These are phyloP conservation scores for Phlogophora meticulosa DNA, from an alignment of 2,888 invertebrate species.

Conservation along the genomic window DNA sequence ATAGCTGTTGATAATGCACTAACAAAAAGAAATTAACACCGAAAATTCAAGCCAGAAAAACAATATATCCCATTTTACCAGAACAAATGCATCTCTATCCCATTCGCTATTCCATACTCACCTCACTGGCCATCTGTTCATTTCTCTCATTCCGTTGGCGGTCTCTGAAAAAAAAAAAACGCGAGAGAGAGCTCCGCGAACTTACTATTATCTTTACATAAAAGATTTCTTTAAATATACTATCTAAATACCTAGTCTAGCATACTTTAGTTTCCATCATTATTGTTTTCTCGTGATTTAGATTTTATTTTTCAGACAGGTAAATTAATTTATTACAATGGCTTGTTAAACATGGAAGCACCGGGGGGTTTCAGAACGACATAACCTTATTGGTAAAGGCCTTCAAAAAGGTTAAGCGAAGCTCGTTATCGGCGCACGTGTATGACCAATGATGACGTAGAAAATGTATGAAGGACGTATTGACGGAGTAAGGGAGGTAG, in stretches of 20 bases:
- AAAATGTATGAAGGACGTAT: no score
- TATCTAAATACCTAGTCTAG: constrained; percentile 13
- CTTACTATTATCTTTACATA: constrained; percentile 61
- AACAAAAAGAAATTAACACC: no score
- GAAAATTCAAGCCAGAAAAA: neutral
- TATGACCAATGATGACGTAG: constrained; percentile 7
- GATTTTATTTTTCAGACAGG: neutral
- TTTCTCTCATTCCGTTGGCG: constrained; percentile 67
- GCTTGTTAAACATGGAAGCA: constrained; percentile 1
- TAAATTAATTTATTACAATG: neutral
- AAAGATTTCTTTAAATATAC: constrained; percentile 41
- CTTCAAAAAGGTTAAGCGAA: constrained; percentile 5
- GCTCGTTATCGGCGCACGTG: constrained; percentile 18
- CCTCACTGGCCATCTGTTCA: constrained; percentile 70
- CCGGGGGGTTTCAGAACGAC: neutral
- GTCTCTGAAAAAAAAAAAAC: constrained; percentile 62
- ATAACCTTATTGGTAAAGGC: constrained; percentile 9
- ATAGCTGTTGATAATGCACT: no score
- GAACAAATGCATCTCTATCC: constrained; percentile 56
- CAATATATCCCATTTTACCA: no score
- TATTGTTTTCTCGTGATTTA: constrained; percentile 2
- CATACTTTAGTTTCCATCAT: constrained; percentile 3
- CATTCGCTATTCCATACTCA: constrained; percentile 60
- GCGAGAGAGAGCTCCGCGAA: constrained; percentile 46
- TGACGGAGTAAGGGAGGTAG: neutral